Evolutionary conservation across 1,140 invertebrate species (phyloP), one percentile per base, ranked within the genome.

Genomic region (Drosophila ficusphila): DNA sequence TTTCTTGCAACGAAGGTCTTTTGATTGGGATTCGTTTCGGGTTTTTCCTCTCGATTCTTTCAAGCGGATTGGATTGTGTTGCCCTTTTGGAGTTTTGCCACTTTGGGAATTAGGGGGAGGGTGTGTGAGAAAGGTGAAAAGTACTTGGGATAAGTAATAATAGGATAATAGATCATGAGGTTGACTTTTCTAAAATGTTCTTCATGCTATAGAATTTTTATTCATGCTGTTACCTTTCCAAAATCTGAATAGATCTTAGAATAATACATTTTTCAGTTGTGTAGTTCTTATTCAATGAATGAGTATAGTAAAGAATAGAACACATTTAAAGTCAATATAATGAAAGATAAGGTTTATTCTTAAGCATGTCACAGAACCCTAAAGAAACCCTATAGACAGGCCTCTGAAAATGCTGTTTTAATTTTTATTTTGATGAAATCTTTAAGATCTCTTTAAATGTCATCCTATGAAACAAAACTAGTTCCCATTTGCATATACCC

Each of bases 61-160:
- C 34, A 16, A 38, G 60, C 29, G 38, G 21, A 76, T 58, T 52
- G 38, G 21, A 76, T 58, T 52, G 47, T 61, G 54, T 61, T 67
- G 60, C 67, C 77, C 79, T 70, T 76, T 73, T 60, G 68, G 38
- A 44, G 41, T 54, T 61, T 67, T 61, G 60, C 75, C 72, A 72
- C 62, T 69, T 44, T 46, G 42, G 42, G 39, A 44, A 39, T 39
- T 52, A 31, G 29, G 44, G 33, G 51, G 44, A 11, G 49, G 14
- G 29, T 33, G 54, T 25, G 44, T 42, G 31, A 25, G 5, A 19
- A 74, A 79, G 77, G 78, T 82, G 79, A 69, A 83, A 82, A 82
- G 69, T 82, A 77, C 69, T 74, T 82, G 67, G 81, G 48, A 70
- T 78, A 64, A 56, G 70, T 56, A 75, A 75, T 61, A 79, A 79